Conservation (phyloP, 2,113 vertebrate species). For the Craseonycteris thonglongyai region DNA sequence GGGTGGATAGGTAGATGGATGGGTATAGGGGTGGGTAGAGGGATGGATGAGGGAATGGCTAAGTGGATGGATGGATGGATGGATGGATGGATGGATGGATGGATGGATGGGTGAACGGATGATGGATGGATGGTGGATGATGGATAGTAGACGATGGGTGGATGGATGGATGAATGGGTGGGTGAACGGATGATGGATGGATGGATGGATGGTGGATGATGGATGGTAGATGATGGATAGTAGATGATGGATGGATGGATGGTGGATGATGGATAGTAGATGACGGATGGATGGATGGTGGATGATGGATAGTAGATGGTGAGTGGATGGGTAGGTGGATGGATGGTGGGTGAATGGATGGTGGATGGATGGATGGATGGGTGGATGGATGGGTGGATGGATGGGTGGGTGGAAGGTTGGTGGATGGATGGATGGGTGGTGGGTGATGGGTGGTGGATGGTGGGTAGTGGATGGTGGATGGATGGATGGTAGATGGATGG, state of each 20-base stretch:
- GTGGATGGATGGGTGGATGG: neutral
- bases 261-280: no score
- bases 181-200: neutral
- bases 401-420: rapidly evolving
- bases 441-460: neutral
- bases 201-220: neutral
- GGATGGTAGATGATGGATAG: no score
- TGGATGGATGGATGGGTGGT: neutral
- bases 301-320: no score
- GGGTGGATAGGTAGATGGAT: rapidly evolving
- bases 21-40: rapidly evolving
- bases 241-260: neutral
- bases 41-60: no score
- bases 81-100: neutral
- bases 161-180: no score
- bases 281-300: neutral
- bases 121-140: neutral
- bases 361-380: neutral
- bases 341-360: neutral
- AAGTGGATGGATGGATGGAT: neutral
- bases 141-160: no score
- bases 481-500: neutral
- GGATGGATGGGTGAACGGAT: neutral
- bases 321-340: neutral
- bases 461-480: no score